These are phyloP conservation scores for Brachymystax lenok DNA, from an alignment of 2,797 vertebrate genomes.

Conservation along the genomic window DNA sequence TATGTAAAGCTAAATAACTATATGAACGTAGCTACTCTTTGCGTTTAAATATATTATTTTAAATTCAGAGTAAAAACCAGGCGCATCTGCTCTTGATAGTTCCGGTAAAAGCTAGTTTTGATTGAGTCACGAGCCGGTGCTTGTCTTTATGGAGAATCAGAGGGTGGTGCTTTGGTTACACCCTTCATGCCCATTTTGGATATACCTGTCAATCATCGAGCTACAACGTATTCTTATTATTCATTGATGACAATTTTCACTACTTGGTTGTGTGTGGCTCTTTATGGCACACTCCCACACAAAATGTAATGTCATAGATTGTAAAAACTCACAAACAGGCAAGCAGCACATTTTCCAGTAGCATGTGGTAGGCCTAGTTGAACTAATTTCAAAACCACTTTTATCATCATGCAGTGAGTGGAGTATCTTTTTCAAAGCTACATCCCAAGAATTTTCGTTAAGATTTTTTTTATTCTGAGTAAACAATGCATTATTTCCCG, in stretches of 20 bases:
- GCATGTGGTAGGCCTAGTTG: background rate
- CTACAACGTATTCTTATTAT: background rate
- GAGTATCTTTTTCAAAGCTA: background rate
- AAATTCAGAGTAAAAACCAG: background rate
- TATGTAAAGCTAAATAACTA: background rate
- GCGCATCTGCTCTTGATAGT: too few species aligned
- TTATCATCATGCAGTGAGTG: too few species aligned
- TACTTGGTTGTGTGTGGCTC: background rate
- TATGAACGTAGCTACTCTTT: background rate
- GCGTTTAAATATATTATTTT: background rate
- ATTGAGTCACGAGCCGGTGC: constrained; percentile 37
- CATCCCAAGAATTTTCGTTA: background rate
- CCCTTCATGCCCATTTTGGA: background rate
- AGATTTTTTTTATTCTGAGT: background rate
- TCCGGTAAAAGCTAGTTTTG: constrained; percentile 35
- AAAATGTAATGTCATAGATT: background rate
- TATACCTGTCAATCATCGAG: background rate
- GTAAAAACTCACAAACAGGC: background rate
- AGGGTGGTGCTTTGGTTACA: background rate
- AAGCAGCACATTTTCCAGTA: background rate
- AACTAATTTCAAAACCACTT: too few species aligned
- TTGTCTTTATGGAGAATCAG: background rate
- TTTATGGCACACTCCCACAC: background rate
- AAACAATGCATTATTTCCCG: background rate
- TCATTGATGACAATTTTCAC: background rate